Conservation (phyloP, 2,113 vertebrate genomes). For the Lota lota region DNA sequence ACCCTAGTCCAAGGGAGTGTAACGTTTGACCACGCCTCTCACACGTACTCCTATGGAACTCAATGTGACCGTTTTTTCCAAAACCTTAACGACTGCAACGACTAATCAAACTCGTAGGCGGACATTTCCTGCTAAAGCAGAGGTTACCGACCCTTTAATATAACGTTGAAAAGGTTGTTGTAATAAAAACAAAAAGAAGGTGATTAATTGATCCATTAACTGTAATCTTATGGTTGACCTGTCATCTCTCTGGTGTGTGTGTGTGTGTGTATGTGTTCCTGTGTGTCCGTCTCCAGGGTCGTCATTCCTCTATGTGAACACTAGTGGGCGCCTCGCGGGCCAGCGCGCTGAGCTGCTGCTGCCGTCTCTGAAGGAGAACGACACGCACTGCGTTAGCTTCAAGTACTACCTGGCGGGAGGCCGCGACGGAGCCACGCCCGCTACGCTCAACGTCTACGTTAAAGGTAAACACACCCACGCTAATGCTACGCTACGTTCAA, state of each 20-base stretch:
- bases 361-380: slow-evolving; percentile 91
- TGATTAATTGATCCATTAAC: neutral
- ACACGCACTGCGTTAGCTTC: slow-evolving; percentile 94
- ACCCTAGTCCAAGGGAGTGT: too few relatives aligned
- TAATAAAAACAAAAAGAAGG: too few relatives aligned
- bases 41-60: too few relatives aligned
- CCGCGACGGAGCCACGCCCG: slow-evolving; percentile 78
- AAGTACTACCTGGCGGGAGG: slow-evolving; percentile 85
- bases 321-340: slow-evolving; percentile 77
- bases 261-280: neutral
- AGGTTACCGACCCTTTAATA: too few relatives aligned
- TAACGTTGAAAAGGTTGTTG: too few relatives aligned
- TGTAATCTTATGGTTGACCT: neutral
- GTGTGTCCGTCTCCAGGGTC: slow-evolving; percentile 71
- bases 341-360: slow-evolving; percentile 85
- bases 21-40: too few relatives aligned
- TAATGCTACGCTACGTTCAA: too few relatives aligned
- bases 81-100: too few relatives aligned
- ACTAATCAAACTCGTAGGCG: too few relatives aligned
- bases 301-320: slow-evolving; percentile 90
- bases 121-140: too few relatives aligned
- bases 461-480: slow-evolving; percentile 56
- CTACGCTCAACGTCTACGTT: slow-evolving; percentile 84
- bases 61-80: too few relatives aligned
- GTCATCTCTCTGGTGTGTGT: neutral